phyloP scores from a whole-genome alignment of 1,140 invertebrate species.

The Caenorhabditis tropicalis region DNA sequence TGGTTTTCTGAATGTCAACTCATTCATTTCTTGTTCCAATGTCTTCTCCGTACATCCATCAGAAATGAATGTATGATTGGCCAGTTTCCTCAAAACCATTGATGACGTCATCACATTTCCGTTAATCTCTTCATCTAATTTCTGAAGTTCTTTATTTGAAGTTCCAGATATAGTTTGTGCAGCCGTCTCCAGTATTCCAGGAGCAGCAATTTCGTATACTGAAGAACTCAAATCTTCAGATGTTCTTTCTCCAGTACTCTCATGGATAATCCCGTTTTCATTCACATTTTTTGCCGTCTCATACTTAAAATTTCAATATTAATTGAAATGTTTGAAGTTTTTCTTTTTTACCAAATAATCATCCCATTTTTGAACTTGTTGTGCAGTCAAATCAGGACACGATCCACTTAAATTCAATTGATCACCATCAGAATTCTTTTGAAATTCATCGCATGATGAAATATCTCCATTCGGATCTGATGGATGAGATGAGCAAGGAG shows the following conservation, averaged over 20 bases:
- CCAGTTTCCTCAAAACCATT: slow-evolving; percentile 34
- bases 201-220: slow-evolving; percentile 40
- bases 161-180: slow-evolving; percentile 45
- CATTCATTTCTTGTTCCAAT: slow-evolving; percentile 40
- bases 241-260: slow-evolving; percentile 14
- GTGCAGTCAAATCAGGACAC: slow-evolving; percentile 52
- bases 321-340: neutral
- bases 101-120: slow-evolving; percentile 52
- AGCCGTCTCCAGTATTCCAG: slow-evolving; percentile 24
- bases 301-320: slow-evolving; percentile 19
- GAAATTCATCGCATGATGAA: slow-evolving; percentile 22
- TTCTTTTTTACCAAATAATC: slow-evolving; percentile 41
- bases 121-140: slow-evolving; percentile 52
- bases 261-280: neutral
- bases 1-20: slow-evolving; percentile 42
- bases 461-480: slow-evolving; percentile 34
- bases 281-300: slow-evolving; percentile 35
- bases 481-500: slow-evolving; percentile 49
- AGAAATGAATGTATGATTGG: slow-evolving; percentile 37
- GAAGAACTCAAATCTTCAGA: slow-evolving; percentile 7
- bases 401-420: slow-evolving; percentile 32
- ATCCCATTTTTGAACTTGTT: slow-evolving; percentile 53
- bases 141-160: slow-evolving; percentile 42
- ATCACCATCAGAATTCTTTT: neutral
- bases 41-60: slow-evolving; percentile 44